Evolutionary conservation across 2,113 vertebrate species (phyloP), one percentile per base, ranked within the genome.

Genomic region (Silurus asotus): DNA sequence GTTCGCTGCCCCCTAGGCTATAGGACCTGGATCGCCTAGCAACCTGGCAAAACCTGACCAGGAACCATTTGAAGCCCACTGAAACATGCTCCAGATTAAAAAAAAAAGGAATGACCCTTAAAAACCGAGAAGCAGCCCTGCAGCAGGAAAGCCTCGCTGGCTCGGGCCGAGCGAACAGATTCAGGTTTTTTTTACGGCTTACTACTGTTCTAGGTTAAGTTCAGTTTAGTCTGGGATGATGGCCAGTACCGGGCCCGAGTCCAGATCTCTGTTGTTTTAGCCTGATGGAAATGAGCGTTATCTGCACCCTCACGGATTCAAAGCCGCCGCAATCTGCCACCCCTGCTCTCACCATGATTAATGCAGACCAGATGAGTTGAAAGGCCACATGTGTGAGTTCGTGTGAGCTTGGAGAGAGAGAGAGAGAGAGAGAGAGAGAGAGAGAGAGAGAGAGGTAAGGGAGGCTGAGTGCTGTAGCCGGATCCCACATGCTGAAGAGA

Each of bases 321-420:
- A 86, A 88, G 88, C 86, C 59, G 58, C 86, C 80, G 83, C 84
- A 86, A 89, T 84, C 76, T 88, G 87, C 88, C 85, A 89, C 87
- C 88, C 74, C 67, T 61, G 51, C 76, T 81, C 88, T 86, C 25
- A 76, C 59, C 69, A 56, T 81, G 78, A 88, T 88, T 85, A 89
- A 89, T 87, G 82, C 79, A 61, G 79, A 80, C 86, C 89, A 89
- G 84, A 85, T 89, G 87, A 89, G 87, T 69, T 80, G 51, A 89
- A 86, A 85, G 72, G 64, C 53, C 28, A 64, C 19, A 76, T 11
- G 67, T 20, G 67, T 28, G 74, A 85, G 74, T 70, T 61, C 61
- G 49, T 61, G 56, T 62, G 53, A 64, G 20, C 86, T 87, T 37
- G 53, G 45, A 83, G 86, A 59, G 80, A 81, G 37, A n/a, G 69